Evolutionary conservation across 2,888 invertebrate genomes (phyloP), one percentile per base, ranked within the genome.

Genomic region (Tipula confusa): DNA sequence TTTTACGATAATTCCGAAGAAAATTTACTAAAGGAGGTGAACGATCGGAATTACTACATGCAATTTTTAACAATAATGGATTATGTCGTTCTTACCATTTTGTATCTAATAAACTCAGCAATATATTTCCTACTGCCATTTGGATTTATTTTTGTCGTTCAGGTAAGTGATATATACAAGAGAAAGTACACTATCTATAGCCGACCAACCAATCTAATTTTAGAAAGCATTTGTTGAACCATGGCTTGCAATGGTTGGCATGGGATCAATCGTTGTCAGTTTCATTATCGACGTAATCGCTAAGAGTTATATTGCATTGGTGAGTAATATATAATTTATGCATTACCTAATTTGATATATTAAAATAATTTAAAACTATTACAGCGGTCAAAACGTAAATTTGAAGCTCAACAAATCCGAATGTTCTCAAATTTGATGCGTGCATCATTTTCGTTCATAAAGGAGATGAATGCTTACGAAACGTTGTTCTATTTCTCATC

Each of bases 91-190:
- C 36, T 84, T 11, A 43, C 79, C 1, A 82, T 84, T 82, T 83
- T 84, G n/a, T 83, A 82, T 9, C 38, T 82, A 6, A 24, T 82
- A 0, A 84, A 83, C 80, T 29, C 38, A 2, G 1, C 33, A 7
- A 64, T 38, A 7, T 84, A 84, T 80, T 48, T 84, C 13, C 9
- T 82, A 15, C 36, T 84, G 4, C 84, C 84, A 29, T 64, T 84
- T 79, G 84, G 84, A 29, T 84, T 84, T 79, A 80, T 84, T 11
- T n/a, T 33, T 2, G 83, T 83, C 6, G 84, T 84, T 9, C 2
- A 15, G 79, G 84, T 84, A 83, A 83, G 29, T 36, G 28, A 2
- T 36, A 81, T 6, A 43, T 82, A 6, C 29, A 11, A 15, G 31
- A 82, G n/a, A n/a, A n/a, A n/a, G n/a, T n/a, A 64, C n/a, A n/a